phyloP scores from a whole-genome alignment of 2,888 invertebrate species.

The Caenorhabditis becei region DNA sequence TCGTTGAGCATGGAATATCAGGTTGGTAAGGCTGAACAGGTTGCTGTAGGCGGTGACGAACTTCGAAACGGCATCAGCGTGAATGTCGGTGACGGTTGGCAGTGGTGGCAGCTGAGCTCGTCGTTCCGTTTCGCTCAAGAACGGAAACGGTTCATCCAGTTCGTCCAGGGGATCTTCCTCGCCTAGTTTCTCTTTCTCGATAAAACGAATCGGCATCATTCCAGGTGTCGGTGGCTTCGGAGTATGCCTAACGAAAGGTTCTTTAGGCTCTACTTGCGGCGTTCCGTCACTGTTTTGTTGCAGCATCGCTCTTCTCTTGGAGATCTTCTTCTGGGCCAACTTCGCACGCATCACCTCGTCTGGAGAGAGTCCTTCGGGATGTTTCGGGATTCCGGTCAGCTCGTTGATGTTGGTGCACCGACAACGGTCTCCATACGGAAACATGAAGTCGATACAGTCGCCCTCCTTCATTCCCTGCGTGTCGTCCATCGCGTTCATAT shows the following conservation, averaged over 20 bases:
- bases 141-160: slow-evolving; percentile 15
- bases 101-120: background rate
- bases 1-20: slow-evolving; percentile 38
- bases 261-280: no score
- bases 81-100: slow-evolving; percentile 43
- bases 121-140: background rate
- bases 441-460: background rate
- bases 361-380: background rate
- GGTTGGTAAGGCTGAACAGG: slow-evolving; percentile 43
- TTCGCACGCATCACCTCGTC: slow-evolving; percentile 13
- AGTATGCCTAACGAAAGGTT: background rate
- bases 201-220: slow-evolving; percentile 27
- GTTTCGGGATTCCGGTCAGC: slow-evolving; percentile 38
- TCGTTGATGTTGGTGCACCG: slow-evolving; percentile 34
- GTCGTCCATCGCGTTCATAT: background rate
- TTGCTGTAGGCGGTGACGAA: slow-evolving; percentile 46
- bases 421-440: slow-evolving; percentile 35
- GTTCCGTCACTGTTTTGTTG: background rate
- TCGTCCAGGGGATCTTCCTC: slow-evolving; percentile 32
- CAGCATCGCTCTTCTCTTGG: slow-evolving; percentile 2
- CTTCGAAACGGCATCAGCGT: slow-evolving; percentile 32
- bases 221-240: slow-evolving; percentile 41
- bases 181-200: slow-evolving; percentile 30
- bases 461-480: background rate
- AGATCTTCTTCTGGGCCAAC: slow-evolving; percentile 1